phyloP scores from a whole-genome alignment of 2,797 vertebrate species.

The Cyclopterus lumpus region DNA sequence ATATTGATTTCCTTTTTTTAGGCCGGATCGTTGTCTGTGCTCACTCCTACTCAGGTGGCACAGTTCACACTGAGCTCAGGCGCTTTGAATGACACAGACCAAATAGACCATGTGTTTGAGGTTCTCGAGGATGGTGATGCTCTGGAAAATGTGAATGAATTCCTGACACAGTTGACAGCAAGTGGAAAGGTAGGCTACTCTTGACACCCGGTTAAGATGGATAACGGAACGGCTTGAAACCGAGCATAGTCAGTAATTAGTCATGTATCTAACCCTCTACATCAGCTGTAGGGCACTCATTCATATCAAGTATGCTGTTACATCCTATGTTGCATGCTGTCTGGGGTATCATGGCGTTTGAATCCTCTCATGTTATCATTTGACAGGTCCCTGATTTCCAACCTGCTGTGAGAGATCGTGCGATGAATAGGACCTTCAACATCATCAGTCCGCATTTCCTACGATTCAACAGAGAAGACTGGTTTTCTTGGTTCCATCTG shows the following conservation, averaged over 20 bases:
- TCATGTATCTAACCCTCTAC: neutral
- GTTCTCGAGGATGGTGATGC: conserved; percentile 49
- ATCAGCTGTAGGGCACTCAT: neutral
- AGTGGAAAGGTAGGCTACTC: conserved; percentile 34
- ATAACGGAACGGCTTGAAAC: neutral
- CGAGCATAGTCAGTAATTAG: neutral
- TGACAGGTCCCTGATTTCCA: conserved; percentile 48
- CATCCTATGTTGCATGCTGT: neutral
- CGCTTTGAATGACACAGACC: conserved; percentile 26
- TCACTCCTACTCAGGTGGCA: conserved; percentile 45
- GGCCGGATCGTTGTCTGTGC: conserved; percentile 20
- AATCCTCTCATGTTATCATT: neutral
- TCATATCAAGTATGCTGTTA: neutral
- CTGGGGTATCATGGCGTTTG: neutral
- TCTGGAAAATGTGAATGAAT: conserved; percentile 58
- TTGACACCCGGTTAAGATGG: neutral
- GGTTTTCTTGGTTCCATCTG: conserved; percentile 46
- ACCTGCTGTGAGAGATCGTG: conserved; percentile 46
- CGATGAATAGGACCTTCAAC: conserved; percentile 60
- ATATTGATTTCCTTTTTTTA: neutral
- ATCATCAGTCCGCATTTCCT: conserved; percentile 42
- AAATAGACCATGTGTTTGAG: conserved; percentile 50
- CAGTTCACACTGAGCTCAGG: conserved; percentile 21
- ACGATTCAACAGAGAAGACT: neutral
- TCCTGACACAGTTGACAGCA: conserved; percentile 40